phyloP scores from a whole-genome alignment of 2,797 vertebrate genomes.

The Masticophis lateralis region DNA sequence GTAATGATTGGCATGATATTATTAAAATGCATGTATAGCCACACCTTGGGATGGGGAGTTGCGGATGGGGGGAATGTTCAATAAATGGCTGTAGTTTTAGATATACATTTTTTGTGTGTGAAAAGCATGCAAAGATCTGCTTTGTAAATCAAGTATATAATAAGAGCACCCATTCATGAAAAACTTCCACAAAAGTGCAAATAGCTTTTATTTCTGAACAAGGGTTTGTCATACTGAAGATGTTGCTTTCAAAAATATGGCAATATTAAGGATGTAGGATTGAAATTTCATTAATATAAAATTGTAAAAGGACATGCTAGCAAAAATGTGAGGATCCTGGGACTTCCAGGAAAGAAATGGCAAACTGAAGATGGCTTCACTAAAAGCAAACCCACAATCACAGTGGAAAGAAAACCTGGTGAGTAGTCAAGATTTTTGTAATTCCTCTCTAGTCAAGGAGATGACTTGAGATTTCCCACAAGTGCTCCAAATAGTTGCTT shows the following conservation, averaged over 20 bases:
- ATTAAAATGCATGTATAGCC: not conserved
- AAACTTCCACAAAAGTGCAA: not conserved
- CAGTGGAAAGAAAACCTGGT: not conserved
- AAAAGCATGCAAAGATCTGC: not conserved
- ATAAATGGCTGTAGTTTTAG: not conserved
- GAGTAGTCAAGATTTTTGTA: not conserved
- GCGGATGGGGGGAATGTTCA: not conserved
- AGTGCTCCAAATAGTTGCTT: not conserved
- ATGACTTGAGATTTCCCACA: not conserved
- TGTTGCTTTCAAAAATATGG: not conserved
- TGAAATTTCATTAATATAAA: not conserved
- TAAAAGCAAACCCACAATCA: not conserved
- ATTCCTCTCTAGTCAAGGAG: not conserved
- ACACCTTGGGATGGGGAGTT: not conserved
- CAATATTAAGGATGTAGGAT: not conserved
- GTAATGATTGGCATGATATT: not conserved
- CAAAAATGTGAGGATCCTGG: not conserved
- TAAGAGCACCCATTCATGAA: not conserved
- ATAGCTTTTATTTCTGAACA: not conserved
- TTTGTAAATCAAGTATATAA: not conserved
- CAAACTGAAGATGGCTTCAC: not conserved
- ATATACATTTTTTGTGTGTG: not conserved
- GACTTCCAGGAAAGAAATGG: not conserved
- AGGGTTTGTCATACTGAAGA: not conserved
- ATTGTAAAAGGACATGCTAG: not conserved